phyloP scores from a whole-genome alignment of 2,888 invertebrate species.

The Cancer borealis region DNA sequence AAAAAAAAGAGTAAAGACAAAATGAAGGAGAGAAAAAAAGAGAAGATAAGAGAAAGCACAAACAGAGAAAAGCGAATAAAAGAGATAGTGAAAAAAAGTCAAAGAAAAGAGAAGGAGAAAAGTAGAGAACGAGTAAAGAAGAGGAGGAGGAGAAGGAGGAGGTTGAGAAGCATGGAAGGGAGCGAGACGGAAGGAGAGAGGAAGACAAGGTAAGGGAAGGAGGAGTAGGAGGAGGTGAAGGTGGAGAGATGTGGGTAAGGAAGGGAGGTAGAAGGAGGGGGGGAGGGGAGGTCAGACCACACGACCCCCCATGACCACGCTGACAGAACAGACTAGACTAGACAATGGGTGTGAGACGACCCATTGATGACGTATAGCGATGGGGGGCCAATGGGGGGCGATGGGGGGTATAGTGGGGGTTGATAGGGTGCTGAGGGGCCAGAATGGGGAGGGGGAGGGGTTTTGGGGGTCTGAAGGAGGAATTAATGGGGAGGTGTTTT shows the following conservation, averaged over 20 bases:
- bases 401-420: neutral
- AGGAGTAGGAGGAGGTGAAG: neutral
- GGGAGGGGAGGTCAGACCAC: neutral
- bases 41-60: no score
- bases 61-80: no score
- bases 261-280: neutral
- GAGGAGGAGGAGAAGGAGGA: neutral
- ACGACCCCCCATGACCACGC: constrained; percentile 38
- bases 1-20: no score
- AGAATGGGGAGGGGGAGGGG: neutral
- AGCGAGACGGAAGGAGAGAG: neutral
- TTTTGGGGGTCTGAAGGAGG: neutral
- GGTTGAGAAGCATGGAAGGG: neutral
- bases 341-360: constrained; percentile 53
- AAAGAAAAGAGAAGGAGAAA: neutral
- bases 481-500: neutral
- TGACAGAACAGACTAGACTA: constrained; percentile 48
- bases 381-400: constrained; percentile 29
- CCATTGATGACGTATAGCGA: constrained; percentile 11
- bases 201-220: neutral
- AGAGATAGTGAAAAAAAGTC: neutral
- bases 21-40: no score
- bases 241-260: neutral
- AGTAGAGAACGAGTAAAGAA: neutral
- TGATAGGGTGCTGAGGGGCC: neutral